These are phyloP conservation scores for Ammospiza caudacuta DNA, from an alignment of 2,113 vertebrate genomes.

Conservation along the genomic window DNA sequence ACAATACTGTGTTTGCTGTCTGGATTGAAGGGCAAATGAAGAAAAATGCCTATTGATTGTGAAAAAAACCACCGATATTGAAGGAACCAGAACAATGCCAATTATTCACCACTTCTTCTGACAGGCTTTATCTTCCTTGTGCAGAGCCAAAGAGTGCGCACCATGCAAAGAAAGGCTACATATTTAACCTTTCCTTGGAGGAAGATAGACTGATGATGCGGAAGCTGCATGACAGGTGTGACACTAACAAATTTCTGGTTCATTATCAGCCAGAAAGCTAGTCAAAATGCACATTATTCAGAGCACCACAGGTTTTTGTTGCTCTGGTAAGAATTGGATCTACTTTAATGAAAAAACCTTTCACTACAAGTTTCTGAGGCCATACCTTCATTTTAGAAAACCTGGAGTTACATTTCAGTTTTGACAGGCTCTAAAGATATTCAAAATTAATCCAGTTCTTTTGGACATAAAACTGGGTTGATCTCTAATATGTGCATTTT, in stretches of 20 bases:
- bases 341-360: background rate
- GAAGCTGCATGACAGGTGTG: background rate
- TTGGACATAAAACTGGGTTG: background rate
- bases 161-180: background rate
- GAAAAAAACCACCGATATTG: background rate
- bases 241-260: conserved; percentile 11
- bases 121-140: background rate
- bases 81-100: background rate
- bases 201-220: background rate
- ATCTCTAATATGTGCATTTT: background rate
- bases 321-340: background rate
- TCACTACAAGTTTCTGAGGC: background rate
- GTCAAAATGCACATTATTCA: background rate
- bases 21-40: background rate
- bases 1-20: background rate
- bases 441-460: background rate
- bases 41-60: background rate
- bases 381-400: background rate
- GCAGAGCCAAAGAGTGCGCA: background rate
- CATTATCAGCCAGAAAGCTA: background rate
- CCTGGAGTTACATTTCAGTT: background rate
- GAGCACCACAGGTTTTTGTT: background rate
- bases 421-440: background rate
- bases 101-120: background rate
- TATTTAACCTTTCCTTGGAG: background rate